Conservation (phyloP, 2,113 vertebrate genomes). For the Monarcha castaneiventris region DNA sequence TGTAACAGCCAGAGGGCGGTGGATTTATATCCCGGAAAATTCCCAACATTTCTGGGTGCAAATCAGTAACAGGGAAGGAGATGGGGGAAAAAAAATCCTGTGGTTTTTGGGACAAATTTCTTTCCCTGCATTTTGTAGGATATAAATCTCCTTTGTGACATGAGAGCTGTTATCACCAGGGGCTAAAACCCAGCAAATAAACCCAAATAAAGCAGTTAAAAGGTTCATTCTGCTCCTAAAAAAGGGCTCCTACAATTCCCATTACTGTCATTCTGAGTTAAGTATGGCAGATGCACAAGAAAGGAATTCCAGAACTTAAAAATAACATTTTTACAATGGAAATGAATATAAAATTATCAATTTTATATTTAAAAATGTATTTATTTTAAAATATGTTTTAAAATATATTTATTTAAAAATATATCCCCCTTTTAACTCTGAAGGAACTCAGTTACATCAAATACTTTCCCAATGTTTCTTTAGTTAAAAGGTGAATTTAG, state of each 20-base stretch:
- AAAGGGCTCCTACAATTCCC: background rate
- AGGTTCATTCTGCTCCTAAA: background rate
- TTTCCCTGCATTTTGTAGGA: background rate
- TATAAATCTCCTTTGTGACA: background rate
- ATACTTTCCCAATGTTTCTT: background rate
- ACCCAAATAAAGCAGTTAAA: background rate
- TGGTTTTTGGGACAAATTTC: background rate
- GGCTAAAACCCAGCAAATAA: background rate
- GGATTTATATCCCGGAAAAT: background rate
- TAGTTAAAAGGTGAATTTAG: background rate
- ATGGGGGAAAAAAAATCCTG: too few relatives aligned
- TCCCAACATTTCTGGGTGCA: background rate
- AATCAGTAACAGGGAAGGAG: background rate
- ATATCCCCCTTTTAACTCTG: background rate
- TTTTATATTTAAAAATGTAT: background rate
- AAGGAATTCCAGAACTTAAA: background rate
- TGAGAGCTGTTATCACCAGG: background rate
- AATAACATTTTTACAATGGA: background rate
- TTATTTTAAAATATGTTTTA: background rate
- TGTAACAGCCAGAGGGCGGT: rapidly evolving
- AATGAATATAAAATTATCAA: background rate
- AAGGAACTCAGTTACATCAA: background rate
- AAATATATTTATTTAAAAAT: background rate
- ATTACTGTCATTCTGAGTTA: background rate
- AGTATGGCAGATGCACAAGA: background rate